phyloP scores from a whole-genome alignment of 64 coral and sea anemone species.

The Dendronephthya gigantea region DNA sequence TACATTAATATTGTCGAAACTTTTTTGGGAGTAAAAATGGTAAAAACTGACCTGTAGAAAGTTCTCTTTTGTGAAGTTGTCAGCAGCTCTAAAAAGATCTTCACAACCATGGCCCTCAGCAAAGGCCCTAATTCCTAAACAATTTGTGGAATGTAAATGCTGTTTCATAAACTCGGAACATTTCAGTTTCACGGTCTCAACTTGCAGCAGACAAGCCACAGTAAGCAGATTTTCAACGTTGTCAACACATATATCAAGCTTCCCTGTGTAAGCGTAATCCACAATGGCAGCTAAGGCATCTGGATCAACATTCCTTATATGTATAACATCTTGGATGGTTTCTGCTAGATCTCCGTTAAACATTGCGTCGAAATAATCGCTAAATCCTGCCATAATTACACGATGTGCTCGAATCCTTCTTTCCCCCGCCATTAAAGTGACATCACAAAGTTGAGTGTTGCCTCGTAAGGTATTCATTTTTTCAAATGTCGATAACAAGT shows the following conservation, averaged over 20 bases:
- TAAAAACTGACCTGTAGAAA: constrained; percentile 15
- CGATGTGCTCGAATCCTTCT: constrained; percentile 75
- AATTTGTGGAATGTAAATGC: constrained; percentile 88
- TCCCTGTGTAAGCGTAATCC: constrained; percentile 78
- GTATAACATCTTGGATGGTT: constrained; percentile 50
- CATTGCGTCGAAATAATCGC: constrained; percentile 98
- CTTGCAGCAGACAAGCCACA: constrained; percentile 81
- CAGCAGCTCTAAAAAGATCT: constrained; percentile 55
- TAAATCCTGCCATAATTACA: constrained; percentile 79
- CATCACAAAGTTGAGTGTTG: constrained; percentile 80
- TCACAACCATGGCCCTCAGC: constrained; percentile 78
- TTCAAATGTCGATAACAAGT: constrained; percentile 54
- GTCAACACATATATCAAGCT: constrained; percentile 83
- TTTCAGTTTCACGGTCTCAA: constrained; percentile 81
- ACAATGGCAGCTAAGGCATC: constrained; percentile 68
- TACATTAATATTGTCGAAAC: too few species aligned
- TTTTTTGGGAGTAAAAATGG: too few species aligned
- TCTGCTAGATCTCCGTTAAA: constrained; percentile 89
- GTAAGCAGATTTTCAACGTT: constrained; percentile 83
- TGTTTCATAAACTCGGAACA: constrained; percentile 95
- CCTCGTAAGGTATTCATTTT: constrained; percentile 75
- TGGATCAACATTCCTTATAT: constrained; percentile 73
- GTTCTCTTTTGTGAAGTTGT: constrained; percentile 80
- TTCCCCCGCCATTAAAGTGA: constrained; percentile 69
- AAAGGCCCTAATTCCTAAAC: constrained; percentile 89